Evolutionary conservation across 2,797 vertebrate species (phyloP).

Genomic region (Sparidentex hasta): DNA sequence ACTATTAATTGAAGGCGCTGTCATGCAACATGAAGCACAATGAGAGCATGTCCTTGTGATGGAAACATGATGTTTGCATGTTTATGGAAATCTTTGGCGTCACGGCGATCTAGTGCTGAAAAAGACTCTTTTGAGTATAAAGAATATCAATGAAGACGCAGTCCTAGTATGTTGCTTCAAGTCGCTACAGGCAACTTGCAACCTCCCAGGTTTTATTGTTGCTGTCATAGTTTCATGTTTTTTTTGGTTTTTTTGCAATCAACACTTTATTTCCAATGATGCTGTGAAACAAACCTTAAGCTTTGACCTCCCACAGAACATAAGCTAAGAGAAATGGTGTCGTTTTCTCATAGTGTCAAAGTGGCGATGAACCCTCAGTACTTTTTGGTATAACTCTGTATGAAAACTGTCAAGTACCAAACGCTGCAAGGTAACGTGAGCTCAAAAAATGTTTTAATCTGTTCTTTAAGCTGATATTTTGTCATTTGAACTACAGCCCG

Average conservation of each 20-base stretch:
- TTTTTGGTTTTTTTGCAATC: too few relatives aligned
- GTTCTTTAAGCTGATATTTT: neutral
- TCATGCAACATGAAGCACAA: conserved; percentile 9
- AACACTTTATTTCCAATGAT: too few relatives aligned
- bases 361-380: neutral
- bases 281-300: neutral
- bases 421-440: neutral
- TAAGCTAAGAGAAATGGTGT: neutral
- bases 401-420: neutral
- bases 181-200: too few relatives aligned
- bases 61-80: neutral
- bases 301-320: conserved; percentile 15
- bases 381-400: neutral
- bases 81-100: neutral
- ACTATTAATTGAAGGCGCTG: conserved; percentile 18
- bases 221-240: too few relatives aligned
- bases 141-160: neutral
- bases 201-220: too few relatives aligned
- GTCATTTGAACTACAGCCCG: neutral
- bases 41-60: neutral
- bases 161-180: neutral
- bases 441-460: neutral
- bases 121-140: neutral
- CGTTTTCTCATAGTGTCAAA: neutral
- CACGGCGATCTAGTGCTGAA: neutral